Conservation (phyloP, 2,888 invertebrate species). For the Encarsia formosa region DNA sequence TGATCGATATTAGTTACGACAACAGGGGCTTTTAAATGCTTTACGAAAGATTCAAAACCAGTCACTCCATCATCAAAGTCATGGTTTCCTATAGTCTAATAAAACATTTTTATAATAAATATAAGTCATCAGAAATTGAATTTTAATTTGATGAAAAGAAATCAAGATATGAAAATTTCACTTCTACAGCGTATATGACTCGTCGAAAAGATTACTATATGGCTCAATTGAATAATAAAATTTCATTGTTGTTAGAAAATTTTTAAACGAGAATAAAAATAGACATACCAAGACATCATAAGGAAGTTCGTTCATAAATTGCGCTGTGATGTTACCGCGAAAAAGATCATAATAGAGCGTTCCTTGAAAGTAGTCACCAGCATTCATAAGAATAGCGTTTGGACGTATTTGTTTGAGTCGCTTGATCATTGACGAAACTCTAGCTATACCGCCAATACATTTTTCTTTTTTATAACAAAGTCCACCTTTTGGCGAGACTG, state of each 20-base stretch:
- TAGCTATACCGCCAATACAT: constrained; percentile 69
- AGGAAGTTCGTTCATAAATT: constrained; percentile 70
- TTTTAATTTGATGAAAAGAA: background rate
- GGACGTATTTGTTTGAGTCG: constrained; percentile 52
- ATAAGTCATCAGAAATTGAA: background rate
- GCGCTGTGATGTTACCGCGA: constrained; percentile 70
- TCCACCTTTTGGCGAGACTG: constrained; percentile 9
- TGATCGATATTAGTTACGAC: constrained; percentile 75
- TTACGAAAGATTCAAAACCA: constrained; percentile 69
- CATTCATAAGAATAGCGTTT: constrained; percentile 69
- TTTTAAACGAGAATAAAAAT: too few relatives aligned
- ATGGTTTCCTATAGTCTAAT: constrained; percentile 78
- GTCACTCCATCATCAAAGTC: constrained; percentile 77
- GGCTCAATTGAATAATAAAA: too few relatives aligned
- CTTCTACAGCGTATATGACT: too few relatives aligned
- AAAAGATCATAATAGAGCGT: constrained; percentile 77
- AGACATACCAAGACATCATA: constrained; percentile 73
- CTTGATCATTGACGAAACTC: constrained; percentile 56
- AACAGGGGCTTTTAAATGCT: constrained; percentile 62
- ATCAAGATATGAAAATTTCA: background rate
- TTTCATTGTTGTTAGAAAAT: too few relatives aligned
- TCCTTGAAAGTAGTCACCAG: constrained; percentile 81
- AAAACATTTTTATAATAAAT: background rate
- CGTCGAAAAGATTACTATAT: background rate
- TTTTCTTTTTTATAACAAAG: constrained; percentile 32